Base-by-base conservation (phyloP, 2,888 invertebrate genomes). In the Agelastica alni region DNA sequence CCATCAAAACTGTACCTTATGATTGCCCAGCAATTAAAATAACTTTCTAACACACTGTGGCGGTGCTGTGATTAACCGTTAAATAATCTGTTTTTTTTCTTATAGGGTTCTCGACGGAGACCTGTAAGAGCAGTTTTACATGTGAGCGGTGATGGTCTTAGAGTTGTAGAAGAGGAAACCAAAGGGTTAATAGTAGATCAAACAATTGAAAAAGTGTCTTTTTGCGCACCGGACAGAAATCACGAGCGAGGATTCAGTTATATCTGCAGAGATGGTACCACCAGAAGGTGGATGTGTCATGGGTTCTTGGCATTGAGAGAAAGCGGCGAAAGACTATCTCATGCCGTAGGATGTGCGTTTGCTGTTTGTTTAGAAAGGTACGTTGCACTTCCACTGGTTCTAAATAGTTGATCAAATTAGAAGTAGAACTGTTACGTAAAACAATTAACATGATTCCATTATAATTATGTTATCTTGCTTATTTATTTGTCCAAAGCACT, bases 131-230 rank as follows among this genome's bases (percentile, higher is more conserved):
- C 94, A 2, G 85, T 92, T 59, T 81, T 96, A 13, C 93, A 93
- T 75, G 91, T 95, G 2, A 93, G 93, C 66, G 95, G 94, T 3
- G 99, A 99, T 77, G 97, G 98, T 0, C 80, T 99, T 34, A 83
- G 99, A 16, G 98, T 99, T 2, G 98, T 99, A 1, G 99, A 99
- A 77, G 98, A 98, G 71, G 96, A 98, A 75, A 97, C 96, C 20
- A 98, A 97, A 80, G 97, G 97, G 22, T 84, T 99, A 61, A 94
- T 99, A 64, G 97, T 99, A 28, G 99, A 99, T 78, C 99, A 99
- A 80, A 99, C 98, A 16, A 99, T 99, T 59, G 99, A 99, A 79
- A 99, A 99, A 78, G 98, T 99, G 2, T 99, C 98, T n/a, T 99
- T 99, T 78, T 99, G 99, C 79, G 98, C 99, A 4, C 99, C 99